Evolutionary conservation across 2,797 vertebrate genomes (phyloP), one percentile per base, ranked within the genome.

Genomic region (Distichodus sexfasciatus): DNA sequence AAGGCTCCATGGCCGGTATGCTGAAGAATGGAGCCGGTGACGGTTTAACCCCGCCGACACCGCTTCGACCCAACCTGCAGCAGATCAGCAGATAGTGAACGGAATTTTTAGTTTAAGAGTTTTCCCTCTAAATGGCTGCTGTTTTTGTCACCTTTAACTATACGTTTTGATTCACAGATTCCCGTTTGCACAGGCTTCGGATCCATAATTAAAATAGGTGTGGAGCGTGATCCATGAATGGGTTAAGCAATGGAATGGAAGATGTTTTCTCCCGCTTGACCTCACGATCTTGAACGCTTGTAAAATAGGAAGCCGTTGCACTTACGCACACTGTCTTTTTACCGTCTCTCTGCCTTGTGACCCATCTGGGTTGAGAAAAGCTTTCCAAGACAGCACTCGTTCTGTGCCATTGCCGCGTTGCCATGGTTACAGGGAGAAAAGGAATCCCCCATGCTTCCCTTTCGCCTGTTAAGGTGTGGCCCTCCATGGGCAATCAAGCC

Each of bases 361-460:
- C 26, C 41, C 29, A 43, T 70, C 40, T 47, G 36, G 29, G 62
- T 33, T 33, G 44, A 50, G 46, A 21, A 58, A 69, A 51, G 19
- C 29, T 14, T 7, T 62, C 28, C 50, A 24, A 19, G 24, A 24
- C 58, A 8, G 26, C 10, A 23, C 6, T 29, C 26, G 48, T 51
- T 7, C 23, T 24, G 31, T 65, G 21, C 40, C 19, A 2, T 67
- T 67, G 51, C 24, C 51, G 24, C 60, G 64, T 72, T 75, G 53
- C 65, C 38, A 69, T 65, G 64, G 64, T 61, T 65, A 75, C 72
- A 17, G 54, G 38, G 29, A 40, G 50, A 70, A 53, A 57, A 59
- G 43, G 66, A 72, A 76, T 74, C 53, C 54, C 61, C 23, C 24
- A 6, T 57, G 58, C 43, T 67, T 59, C 50, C 40, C 28, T 65